These are phyloP conservation scores for Drosophila diplacantha DNA, from an alignment of 2,888 invertebrate genomes.

Conservation along the genomic window DNA sequence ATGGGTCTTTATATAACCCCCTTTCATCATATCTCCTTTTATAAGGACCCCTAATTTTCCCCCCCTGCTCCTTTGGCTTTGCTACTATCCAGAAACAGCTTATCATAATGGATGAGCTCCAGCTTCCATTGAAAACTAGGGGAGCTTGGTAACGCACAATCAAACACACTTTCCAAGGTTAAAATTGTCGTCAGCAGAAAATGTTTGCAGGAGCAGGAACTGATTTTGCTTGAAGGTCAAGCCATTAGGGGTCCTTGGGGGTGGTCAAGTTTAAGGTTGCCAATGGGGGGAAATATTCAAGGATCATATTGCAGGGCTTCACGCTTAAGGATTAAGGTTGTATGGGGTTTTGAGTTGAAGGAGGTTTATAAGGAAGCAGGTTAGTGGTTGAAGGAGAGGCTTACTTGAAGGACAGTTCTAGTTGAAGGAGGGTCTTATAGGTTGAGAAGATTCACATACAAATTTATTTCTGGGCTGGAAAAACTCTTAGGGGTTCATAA, in stretches of 20 bases:
- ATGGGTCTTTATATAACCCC: too few relatives aligned
- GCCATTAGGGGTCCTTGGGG: conserved; percentile 16
- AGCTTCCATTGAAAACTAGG: conserved; percentile 4
- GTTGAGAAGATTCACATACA: background rate
- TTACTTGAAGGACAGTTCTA: background rate
- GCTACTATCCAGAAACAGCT: conserved; percentile 56
- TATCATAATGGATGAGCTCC: conserved; percentile 62
- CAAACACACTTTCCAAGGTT: conserved; percentile 46
- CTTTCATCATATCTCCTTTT: background rate
- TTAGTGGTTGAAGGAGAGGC: background rate
- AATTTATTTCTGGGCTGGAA: too few relatives aligned
- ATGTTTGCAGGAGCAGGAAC: conserved; percentile 49
- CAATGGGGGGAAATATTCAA: conserved; percentile 2
- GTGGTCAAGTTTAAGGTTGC: conserved; percentile 28
- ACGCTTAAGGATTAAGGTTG: background rate
- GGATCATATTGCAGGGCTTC: background rate
- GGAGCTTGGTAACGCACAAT: conserved; percentile 21
- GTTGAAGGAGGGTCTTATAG: background rate
- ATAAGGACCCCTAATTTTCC: too few relatives aligned
- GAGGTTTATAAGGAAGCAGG: conserved; percentile 6
- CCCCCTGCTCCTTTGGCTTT: conserved; percentile 19
- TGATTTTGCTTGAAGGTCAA: conserved; percentile 55
- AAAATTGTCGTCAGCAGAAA: conserved; percentile 29
- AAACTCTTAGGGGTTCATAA: background rate
- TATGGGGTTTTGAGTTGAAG: conserved; percentile 25